A percentile compares a stretch with the other conserved stretches of the same genome.
Evolutionary conservation across 1,140 invertebrate genomes (phyloP).

Genomic region (Sinella curviseta): DNA sequence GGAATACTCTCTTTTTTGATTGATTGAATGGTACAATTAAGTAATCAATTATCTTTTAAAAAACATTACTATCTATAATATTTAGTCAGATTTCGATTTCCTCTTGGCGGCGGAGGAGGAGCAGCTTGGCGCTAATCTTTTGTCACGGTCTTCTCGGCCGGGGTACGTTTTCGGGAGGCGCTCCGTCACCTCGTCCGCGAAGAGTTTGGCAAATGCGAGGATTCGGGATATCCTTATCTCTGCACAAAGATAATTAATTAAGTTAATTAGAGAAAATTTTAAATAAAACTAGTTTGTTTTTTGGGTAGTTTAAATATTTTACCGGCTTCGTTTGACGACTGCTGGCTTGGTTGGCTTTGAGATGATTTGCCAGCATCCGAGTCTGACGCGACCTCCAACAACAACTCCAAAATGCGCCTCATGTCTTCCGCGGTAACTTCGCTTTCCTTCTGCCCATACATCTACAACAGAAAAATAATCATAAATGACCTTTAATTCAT

Average conservation of each 20-base stretch:
- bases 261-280: no score
- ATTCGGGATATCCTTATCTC: background rate
- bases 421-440: background rate
- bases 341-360: no score
- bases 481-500: background rate
- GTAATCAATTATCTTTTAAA: no score
- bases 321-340: no score
- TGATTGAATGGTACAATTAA: no score
- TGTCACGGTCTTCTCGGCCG: background rate
- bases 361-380: background rate
- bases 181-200: constrained; percentile 4
- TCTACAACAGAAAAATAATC: background rate
- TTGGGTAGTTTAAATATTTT: no score
- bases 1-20: no score
- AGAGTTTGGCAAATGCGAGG: constrained; percentile 1
- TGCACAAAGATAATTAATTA: no score
- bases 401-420: background rate
- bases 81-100: constrained; percentile 1
- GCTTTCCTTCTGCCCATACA: background rate
- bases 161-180: background rate
- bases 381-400: background rate
- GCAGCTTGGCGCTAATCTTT: background rate
- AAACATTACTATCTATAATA: no score
- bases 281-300: no score
- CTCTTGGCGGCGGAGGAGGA: no score